phyloP scores from a whole-genome alignment of 2,797 vertebrate species.

The Lepus oiostolus region DNA sequence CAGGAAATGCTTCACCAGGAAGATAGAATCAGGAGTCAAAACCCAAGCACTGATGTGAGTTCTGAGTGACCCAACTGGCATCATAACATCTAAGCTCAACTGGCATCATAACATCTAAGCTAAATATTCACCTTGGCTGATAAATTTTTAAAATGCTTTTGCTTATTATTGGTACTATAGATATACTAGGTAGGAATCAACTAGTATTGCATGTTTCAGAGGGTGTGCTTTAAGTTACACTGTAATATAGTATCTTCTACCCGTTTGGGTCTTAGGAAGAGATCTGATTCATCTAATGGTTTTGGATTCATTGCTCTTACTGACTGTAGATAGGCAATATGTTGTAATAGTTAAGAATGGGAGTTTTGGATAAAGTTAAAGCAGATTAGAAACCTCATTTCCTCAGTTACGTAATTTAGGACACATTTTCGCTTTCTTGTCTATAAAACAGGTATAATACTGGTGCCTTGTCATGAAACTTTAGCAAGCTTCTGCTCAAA shows the following conservation, averaged over 20 bases:
- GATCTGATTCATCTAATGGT: neutral
- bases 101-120: no score
- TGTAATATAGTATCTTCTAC: neutral
- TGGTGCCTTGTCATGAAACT: neutral
- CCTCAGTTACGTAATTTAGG: conserved; percentile 5
- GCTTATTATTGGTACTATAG: neutral
- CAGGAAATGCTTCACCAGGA: no score
- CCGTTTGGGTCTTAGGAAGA: neutral
- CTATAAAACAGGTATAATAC: neutral
- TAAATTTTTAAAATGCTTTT: neutral
- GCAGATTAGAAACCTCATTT: conserved; percentile 14
- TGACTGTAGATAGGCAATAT: neutral
- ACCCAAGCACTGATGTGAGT: no score
- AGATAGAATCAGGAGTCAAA: no score
- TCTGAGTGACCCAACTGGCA: no score
- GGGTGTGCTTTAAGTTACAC: neutral
- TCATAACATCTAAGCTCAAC: no score
- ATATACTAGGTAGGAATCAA: neutral
- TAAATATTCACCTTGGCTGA: no score
- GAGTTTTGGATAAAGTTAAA: conserved; percentile 18
- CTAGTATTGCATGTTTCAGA: neutral
- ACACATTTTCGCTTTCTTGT: conserved; percentile 42
- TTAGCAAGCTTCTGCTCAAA: neutral
- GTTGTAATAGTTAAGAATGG: conserved; percentile 23
- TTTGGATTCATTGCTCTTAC: neutral